These are phyloP conservation scores for Ambastaia sidthimunki DNA, from an alignment of 2,797 vertebrate genomes.

Conservation along the genomic window DNA sequence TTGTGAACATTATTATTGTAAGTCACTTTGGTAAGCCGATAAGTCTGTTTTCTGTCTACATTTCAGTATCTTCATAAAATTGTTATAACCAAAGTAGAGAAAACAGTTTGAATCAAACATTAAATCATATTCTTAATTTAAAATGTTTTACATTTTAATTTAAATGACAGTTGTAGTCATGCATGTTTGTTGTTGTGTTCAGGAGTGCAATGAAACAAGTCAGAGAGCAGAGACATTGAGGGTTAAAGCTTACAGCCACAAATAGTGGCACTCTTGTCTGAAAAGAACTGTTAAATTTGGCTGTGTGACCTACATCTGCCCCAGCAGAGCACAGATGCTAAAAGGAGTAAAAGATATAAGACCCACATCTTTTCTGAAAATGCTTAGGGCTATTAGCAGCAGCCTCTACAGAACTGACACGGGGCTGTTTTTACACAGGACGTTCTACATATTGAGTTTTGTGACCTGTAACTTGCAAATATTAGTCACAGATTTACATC, in stretches of 20 bases:
- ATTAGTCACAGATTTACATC: neutral
- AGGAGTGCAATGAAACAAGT: too few relatives aligned
- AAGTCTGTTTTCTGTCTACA: too few relatives aligned
- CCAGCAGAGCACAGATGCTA: constrained; percentile 27
- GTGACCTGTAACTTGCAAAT: neutral
- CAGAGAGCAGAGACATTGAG: neutral
- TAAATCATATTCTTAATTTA: too few relatives aligned
- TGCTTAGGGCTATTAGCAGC: constrained; percentile 16
- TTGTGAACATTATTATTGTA: too few relatives aligned
- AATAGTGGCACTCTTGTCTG: neutral
- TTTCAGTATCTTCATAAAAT: too few relatives aligned
- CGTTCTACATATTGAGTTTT: too few relatives aligned
- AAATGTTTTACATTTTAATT: too few relatives aligned
- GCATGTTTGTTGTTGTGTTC: too few relatives aligned
- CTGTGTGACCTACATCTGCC: constrained; percentile 40
- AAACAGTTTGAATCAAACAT: too few relatives aligned
- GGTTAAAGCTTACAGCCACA: constrained; percentile 10
- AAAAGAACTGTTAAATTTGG: constrained; percentile 23
- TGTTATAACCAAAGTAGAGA: too few relatives aligned
- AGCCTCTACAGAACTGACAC: constrained; percentile 1
- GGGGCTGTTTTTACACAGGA: neutral
- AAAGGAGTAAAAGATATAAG: constrained; percentile 31
- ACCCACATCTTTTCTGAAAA: constrained; percentile 38
- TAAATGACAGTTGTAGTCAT: too few relatives aligned
- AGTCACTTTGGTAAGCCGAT: too few relatives aligned